Conservation (phyloP, 2,888 invertebrate species). For the Magallana nippona region DNA sequence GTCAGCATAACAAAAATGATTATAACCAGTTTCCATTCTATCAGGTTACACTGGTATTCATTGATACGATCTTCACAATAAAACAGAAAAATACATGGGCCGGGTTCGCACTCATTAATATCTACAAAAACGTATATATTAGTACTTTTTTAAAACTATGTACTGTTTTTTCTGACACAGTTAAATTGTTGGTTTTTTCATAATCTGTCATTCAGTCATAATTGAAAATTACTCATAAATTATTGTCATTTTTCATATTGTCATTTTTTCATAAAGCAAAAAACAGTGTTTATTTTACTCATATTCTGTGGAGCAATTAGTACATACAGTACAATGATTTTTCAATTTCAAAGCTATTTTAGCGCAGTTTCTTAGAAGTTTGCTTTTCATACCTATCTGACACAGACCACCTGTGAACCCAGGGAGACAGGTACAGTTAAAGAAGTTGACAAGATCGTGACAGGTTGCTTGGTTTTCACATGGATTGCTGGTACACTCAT, state of each 20-base stretch:
- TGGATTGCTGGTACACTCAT: constrained; percentile 86
- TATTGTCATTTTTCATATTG: no score
- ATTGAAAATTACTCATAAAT: no score
- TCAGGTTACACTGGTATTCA: background rate
- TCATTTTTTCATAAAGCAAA: no score
- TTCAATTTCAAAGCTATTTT: no score
- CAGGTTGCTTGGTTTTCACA: constrained; percentile 91
- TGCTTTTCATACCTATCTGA: constrained; percentile 43
- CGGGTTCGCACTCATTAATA: background rate
- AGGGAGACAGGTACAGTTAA: constrained; percentile 57
- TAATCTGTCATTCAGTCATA: no score
- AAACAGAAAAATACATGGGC: background rate
- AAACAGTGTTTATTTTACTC: no score
- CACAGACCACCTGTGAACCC: constrained; percentile 48
- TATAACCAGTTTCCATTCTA: background rate
- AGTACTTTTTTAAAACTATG: no score
- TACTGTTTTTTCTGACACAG: no score
- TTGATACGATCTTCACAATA: background rate
- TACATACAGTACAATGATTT: no score
- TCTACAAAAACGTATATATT: background rate
- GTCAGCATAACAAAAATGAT: background rate
- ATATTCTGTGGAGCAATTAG: no score
- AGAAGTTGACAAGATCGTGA: constrained; percentile 61
- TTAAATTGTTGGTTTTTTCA: no score
- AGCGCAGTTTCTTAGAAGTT: no score